Conservation (phyloP, 2,888 invertebrate species). For the Nymphalis urticae region DNA sequence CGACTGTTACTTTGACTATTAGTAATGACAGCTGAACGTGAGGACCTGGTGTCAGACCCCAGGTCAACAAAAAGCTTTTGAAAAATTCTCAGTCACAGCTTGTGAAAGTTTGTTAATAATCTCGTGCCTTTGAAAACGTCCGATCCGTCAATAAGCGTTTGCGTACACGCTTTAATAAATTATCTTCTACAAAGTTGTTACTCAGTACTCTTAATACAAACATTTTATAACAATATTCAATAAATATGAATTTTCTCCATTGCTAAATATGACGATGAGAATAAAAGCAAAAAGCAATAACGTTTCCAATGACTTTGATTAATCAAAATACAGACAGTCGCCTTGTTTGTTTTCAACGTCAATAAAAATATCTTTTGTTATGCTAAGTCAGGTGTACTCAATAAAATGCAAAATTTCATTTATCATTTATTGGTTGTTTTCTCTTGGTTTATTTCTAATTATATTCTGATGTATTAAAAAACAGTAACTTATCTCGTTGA, state of each 20-base stretch:
- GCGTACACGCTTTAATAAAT: too few relatives aligned
- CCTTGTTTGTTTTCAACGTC: constrained; percentile 25
- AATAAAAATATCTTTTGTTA: constrained; percentile 58
- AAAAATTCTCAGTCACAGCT: too few relatives aligned
- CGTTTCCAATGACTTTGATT: constrained; percentile 25
- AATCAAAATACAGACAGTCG: constrained; percentile 25
- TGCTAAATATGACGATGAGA: constrained; percentile 13
- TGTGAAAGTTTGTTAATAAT: too few relatives aligned
- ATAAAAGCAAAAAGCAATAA: constrained; percentile 27
- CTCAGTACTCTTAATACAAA: too few relatives aligned
- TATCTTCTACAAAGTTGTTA: too few relatives aligned
- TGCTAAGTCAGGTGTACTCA: constrained; percentile 65
- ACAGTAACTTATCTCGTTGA: too few relatives aligned
- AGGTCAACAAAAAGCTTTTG: too few relatives aligned
- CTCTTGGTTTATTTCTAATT: neutral
- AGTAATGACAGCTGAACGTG: too few relatives aligned
- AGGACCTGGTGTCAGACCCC: too few relatives aligned
- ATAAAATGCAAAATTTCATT: constrained; percentile 58
- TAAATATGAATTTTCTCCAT: constrained; percentile 17
- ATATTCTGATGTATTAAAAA: neutral
- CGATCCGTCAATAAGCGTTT: too few relatives aligned
- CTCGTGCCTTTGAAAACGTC: too few relatives aligned
- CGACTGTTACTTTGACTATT: too few relatives aligned
- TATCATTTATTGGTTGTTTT: neutral
- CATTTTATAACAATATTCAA: neutral